A percentile compares a stretch with the other conserved stretches of the same genome.
Conservation (phyloP, 1,140 invertebrate species). For the Calephelis nemesis region DNA sequence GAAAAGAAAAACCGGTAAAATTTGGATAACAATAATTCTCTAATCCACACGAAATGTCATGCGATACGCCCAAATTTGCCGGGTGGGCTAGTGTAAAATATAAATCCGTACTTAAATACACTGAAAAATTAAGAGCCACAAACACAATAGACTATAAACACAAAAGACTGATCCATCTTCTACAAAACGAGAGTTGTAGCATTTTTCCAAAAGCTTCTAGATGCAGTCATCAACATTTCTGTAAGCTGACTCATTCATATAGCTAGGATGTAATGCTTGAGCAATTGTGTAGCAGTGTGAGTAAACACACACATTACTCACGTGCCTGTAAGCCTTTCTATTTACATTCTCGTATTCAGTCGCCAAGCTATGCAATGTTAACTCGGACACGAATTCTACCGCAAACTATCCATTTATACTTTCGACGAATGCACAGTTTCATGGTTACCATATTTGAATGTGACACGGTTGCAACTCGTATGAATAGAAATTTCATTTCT, state of each 20-base stretch:
- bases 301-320: constrained; percentile 36
- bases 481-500: not conserved
- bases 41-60: no score
- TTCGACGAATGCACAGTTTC: constrained; percentile 32
- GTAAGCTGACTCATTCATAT: constrained; percentile 13
- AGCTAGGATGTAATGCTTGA: constrained; percentile 9
- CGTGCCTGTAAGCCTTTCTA: constrained; percentile 31
- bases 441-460: constrained; percentile 33
- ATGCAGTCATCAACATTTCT: constrained; percentile 10
- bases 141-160: no score
- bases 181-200: constrained; percentile 1
- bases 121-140: no score
- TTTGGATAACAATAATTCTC: no score
- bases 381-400: constrained; percentile 38
- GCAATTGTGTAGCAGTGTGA: constrained; percentile 27
- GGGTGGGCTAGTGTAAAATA: no score
- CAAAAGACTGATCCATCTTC: not conserved
- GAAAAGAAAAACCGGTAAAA: no score
- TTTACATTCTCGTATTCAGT: constrained; percentile 39
- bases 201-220: not conserved
- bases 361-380: constrained; percentile 33
- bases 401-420: constrained; percentile 41
- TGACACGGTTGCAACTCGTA: constrained; percentile 23
- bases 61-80: no score
- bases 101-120: no score